Conservation (phyloP, 2,797 vertebrate genomes). For the Pelobates cultripes region DNA sequence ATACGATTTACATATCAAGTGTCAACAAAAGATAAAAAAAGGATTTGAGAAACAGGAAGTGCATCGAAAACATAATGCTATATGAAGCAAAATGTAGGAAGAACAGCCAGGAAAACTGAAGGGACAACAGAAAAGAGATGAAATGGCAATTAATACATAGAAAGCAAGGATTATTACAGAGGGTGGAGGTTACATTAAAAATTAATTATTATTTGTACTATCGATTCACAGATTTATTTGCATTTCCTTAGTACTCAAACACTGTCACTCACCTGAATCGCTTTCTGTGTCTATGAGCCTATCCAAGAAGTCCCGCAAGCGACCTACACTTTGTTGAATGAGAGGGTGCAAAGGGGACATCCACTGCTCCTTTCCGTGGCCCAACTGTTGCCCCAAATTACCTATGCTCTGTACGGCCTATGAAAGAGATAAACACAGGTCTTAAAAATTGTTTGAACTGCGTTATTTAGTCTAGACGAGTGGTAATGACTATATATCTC, state of each 20-base stretch:
- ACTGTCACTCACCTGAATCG: conserved; percentile 74
- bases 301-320: conserved; percentile 85
- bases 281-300: conserved; percentile 80
- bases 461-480: not conserved
- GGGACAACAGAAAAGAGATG: not conserved
- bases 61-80: not conserved
- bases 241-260: too few species aligned
- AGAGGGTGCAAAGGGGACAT: conserved; percentile 86
- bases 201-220: too few species aligned
- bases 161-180: too few species aligned
- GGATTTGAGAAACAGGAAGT: not conserved
- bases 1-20: conserved; percentile 7
- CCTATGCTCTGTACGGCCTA: conserved; percentile 90
- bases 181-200: not conserved
- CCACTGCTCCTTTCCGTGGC: conserved; percentile 92
- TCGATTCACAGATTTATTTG: too few species aligned
- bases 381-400: conserved; percentile 89
- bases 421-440: not conserved
- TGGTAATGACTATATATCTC: not conserved
- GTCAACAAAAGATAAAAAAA: not conserved
- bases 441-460: not conserved
- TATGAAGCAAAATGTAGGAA: not conserved
- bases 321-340: conserved; percentile 83
- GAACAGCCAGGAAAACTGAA: not conserved
- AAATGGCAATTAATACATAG: not conserved